Conservation (phyloP, 92 coral and sea anemone species). For the Zoanthus sociatus region DNA sequence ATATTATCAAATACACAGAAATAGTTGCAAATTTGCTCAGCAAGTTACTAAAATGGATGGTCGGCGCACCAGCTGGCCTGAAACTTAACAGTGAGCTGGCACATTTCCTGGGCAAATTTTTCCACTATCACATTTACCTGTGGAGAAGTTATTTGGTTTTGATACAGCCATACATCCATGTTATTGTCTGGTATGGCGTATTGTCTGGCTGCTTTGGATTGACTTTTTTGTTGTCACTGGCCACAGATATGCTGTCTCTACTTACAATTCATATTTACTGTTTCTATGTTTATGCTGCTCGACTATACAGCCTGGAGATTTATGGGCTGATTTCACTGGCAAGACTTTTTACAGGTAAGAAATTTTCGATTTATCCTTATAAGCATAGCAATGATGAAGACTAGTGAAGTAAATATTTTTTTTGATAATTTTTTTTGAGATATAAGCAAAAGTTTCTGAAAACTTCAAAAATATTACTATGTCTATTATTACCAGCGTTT, state of each 20-base stretch:
- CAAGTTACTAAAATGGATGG: slow-evolving; percentile 83
- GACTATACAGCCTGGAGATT: slow-evolving; percentile 86
- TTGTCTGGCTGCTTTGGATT: slow-evolving; percentile 88
- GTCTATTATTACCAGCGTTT: too few relatives aligned
- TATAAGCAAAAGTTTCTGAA: too few relatives aligned
- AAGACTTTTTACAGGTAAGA: slow-evolving; percentile 94
- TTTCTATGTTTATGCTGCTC: slow-evolving; percentile 98
- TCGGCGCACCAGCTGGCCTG: slow-evolving; percentile 94
- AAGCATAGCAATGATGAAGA: too few relatives aligned
- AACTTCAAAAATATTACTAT: too few relatives aligned
- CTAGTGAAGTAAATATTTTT: too few relatives aligned
- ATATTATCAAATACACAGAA: slow-evolving; percentile 73
- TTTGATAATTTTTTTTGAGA: too few relatives aligned
- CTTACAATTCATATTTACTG: slow-evolving; percentile 93
- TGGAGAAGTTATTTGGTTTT: slow-evolving; percentile 88
- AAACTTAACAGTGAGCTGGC: slow-evolving; percentile 88
- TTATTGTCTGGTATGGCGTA: slow-evolving; percentile 74
- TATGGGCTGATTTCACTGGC: slow-evolving; percentile 78
- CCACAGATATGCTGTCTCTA: slow-evolving; percentile 85
- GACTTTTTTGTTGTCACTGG: slow-evolving; percentile 84
- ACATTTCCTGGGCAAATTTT: slow-evolving; percentile 87
- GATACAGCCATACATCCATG: slow-evolving; percentile 82
- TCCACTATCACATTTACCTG: slow-evolving; percentile 83
- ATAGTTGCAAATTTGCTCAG: slow-evolving; percentile 72
- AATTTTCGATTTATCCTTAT: too few relatives aligned